Conservation (phyloP, 2,797 vertebrate genomes). For the Psittacula derbiana region DNA sequence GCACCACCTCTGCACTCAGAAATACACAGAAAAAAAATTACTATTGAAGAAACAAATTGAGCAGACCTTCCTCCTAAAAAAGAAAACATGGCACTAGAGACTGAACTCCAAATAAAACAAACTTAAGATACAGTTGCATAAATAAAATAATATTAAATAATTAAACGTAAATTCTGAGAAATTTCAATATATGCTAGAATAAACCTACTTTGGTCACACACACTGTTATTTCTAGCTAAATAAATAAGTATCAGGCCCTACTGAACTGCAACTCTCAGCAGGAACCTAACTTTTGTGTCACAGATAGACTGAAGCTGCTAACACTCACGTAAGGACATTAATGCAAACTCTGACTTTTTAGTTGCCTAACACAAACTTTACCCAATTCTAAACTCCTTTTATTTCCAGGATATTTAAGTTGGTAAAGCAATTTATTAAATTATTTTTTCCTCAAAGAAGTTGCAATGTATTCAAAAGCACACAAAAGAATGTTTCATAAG, state of each 20-base stretch:
- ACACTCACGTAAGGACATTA: not conserved
- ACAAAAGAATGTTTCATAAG: not conserved
- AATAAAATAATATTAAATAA: slow-evolving; percentile 62
- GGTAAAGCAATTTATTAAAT: not conserved
- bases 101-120: slow-evolving; percentile 48
- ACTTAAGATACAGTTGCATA: slow-evolving; percentile 17
- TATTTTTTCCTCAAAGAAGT: not conserved
- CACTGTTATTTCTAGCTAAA: slow-evolving; percentile 8
- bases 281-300: not conserved
- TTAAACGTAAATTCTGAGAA: slow-evolving; percentile 43
- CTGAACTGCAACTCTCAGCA: not conserved
- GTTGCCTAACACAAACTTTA: not conserved
- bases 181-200: slow-evolving; percentile 6
- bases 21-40: not conserved
- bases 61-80: not conserved
- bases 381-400: not conserved
- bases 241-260: slow-evolving; percentile 24
- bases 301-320: not conserved
- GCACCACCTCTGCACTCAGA: not conserved
- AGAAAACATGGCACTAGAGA: not conserved
- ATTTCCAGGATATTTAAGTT: not conserved
- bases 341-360: not conserved
- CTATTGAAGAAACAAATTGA: not conserved
- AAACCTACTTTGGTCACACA: not conserved
- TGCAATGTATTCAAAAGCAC: not conserved